Base-by-base conservation (phyloP, 2,797 vertebrate genomes). In the Acipenser ruthenus region DNA sequence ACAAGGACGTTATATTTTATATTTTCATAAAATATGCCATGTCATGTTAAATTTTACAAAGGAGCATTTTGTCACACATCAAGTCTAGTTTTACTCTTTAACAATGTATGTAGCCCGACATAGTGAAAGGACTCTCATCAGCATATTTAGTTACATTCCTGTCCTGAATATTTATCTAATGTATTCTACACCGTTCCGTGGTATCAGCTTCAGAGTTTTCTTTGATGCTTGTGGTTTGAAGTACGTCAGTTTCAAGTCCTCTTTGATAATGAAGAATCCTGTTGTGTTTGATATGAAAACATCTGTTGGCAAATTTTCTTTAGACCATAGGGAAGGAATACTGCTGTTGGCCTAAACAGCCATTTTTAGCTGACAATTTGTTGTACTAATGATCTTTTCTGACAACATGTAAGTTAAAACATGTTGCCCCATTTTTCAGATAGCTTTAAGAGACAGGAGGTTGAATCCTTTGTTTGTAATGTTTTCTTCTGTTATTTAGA, bases 261-360 rank as follows among this genome's bases (percentile, higher is more conserved):
- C 80, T 86, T 86, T 87, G 79, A 84, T 84, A 78, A 71, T 75
- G 63, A 74, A 62, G 82, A 82, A 83, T 83, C 78, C 79, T 80
- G 75, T 15, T 73, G 78, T 84, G 78, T 80, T 82, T 49, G 23
- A 65, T 82, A 78, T 80, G 78, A 80, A 37, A 81, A 82, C 74
- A 79, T 82, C 74, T 82, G 73, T 82, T 79, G 71, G 78, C 72
- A 77, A 74, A 77, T 77, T 79, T 68, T 62, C 71, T 68, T 9
- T 71, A 75, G 72, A 18, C 72, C 68, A 79, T 72, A 62, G 71
- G 71, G 76, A 69, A 63, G 49, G 68, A 66, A 48, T 65, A 56
- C 62, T 51, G 58, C 18, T 75, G 52, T 75, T 78, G 76, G 83
- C 76, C 77, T 70, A 67, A n/a, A 65, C 23, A 64, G n/a, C 52